These are phyloP conservation scores for Muschampia plurimacula DNA, from an alignment of 2,888 invertebrate genomes.

Conservation along the genomic window DNA sequence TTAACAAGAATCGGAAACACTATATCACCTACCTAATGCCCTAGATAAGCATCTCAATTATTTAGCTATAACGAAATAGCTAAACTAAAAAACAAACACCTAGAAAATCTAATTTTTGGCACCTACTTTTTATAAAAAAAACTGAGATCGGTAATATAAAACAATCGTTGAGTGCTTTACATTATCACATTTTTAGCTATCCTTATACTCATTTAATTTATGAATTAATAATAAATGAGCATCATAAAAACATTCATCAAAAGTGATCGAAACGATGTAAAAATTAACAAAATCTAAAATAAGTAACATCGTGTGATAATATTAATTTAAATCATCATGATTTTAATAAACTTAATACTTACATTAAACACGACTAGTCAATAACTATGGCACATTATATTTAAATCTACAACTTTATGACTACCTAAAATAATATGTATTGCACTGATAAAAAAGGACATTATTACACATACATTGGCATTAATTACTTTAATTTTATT, in stretches of 20 bases:
- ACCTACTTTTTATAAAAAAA: constrained; percentile 45
- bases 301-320: background rate
- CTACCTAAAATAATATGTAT: background rate
- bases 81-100: constrained; percentile 26
- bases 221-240: background rate
- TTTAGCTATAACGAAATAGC: background rate
- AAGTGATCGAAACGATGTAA: background rate
- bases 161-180: constrained; percentile 3
- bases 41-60: background rate
- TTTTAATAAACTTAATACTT: background rate
- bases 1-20: background rate
- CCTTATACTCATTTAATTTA: background rate
- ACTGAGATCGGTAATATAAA: constrained; percentile 45
- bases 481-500: background rate
- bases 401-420: constrained; percentile 5
- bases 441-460: background rate
- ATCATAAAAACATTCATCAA: background rate
- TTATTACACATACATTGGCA: background rate
- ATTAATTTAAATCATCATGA: background rate
- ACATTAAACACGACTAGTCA: background rate
- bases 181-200: constrained; percentile 22
- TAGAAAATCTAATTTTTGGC: constrained; percentile 49
- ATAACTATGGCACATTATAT: constrained; percentile 6
- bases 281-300: background rate
- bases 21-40: background rate